Evolutionary conservation across 2,888 invertebrate species (phyloP).

Genomic region (Drosophila kanekoi): DNA sequence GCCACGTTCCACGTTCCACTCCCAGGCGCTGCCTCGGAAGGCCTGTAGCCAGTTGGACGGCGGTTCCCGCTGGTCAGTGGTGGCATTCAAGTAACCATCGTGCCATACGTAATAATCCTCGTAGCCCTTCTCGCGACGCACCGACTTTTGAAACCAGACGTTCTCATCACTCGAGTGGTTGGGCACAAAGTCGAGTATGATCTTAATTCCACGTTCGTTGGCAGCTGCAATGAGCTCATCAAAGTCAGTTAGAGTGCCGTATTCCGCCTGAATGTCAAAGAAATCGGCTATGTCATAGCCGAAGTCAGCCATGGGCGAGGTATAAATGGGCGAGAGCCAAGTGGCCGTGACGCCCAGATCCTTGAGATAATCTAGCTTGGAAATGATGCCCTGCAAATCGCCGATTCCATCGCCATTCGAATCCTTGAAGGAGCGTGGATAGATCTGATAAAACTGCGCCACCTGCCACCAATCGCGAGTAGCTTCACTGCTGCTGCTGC

Average conservation of each 20-base stretch:
- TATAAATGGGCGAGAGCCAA: conserved; percentile 91
- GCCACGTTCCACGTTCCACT: conserved; percentile 88
- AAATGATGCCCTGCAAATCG: conserved; percentile 90
- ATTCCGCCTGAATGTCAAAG: conserved; percentile 88
- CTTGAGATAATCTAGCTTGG: conserved; percentile 88
- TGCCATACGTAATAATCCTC: conserved; percentile 92
- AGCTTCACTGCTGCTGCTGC: conserved; percentile 29
- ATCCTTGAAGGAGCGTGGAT: conserved; percentile 94
- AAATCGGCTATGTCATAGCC: conserved; percentile 92
- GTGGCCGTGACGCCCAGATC: conserved; percentile 89
- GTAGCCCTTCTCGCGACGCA: conserved; percentile 87
- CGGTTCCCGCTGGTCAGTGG: conserved; percentile 64
- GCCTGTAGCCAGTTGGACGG: conserved; percentile 85
- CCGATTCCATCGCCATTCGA: conserved; percentile 93
- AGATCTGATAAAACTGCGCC: conserved; percentile 93
- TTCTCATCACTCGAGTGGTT: conserved; percentile 93
- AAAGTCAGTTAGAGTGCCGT: conserved; percentile 90
- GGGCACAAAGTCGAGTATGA: conserved; percentile 89
- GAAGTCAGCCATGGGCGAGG: conserved; percentile 91
- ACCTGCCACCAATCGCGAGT: conserved; percentile 93
- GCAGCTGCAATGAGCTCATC: conserved; percentile 87
- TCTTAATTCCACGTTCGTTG: conserved; percentile 85
- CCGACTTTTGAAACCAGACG: conserved; percentile 93
- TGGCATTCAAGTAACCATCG: conserved; percentile 86
- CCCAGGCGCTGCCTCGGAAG: conserved; percentile 91